Evolutionary conservation across 2,888 invertebrate species (phyloP).

Genomic region (Chrysolina americana): DNA sequence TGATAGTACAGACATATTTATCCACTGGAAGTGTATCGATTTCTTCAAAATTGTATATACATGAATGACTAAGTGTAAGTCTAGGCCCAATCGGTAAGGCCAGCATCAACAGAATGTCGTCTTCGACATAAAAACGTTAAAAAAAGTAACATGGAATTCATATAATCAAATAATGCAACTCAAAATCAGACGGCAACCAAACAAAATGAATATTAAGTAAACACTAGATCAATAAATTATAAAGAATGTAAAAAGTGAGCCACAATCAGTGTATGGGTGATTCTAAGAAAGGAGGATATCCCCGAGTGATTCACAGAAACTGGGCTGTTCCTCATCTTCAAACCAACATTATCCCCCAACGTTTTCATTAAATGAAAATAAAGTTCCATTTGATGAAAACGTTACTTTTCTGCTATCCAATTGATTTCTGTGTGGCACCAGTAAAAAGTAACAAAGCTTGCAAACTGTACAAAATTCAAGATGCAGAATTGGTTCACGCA

Average conservation of each 20-base stretch:
- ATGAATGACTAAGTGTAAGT: conserved; percentile 41
- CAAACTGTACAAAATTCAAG: not conserved
- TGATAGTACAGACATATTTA: conserved; percentile 41
- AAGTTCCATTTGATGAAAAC: too few species aligned
- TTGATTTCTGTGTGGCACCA: not conserved
- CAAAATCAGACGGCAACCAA: not conserved
- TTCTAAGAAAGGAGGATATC: not conserved
- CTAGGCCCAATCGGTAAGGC: conserved; percentile 10
- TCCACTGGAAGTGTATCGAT: conserved; percentile 58
- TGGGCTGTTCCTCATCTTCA: too few species aligned
- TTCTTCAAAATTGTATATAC: conserved; percentile 54
- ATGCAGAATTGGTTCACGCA: not conserved
- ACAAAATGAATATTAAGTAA: not conserved
- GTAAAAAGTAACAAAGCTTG: not conserved
- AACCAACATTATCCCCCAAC: too few species aligned
- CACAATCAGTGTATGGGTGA: not conserved
- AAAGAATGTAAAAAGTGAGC: not conserved
- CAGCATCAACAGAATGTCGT: not conserved
- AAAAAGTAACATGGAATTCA: conserved; percentile 5
- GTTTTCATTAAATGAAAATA: too few species aligned
- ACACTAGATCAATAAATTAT: not conserved
- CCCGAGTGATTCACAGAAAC: too few species aligned
- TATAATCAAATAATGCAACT: not conserved
- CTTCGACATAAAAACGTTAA: not conserved
- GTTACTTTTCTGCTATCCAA: too few species aligned